phyloP scores from a whole-genome alignment of 1,140 invertebrate genomes.

The Micrasema longulum region DNA sequence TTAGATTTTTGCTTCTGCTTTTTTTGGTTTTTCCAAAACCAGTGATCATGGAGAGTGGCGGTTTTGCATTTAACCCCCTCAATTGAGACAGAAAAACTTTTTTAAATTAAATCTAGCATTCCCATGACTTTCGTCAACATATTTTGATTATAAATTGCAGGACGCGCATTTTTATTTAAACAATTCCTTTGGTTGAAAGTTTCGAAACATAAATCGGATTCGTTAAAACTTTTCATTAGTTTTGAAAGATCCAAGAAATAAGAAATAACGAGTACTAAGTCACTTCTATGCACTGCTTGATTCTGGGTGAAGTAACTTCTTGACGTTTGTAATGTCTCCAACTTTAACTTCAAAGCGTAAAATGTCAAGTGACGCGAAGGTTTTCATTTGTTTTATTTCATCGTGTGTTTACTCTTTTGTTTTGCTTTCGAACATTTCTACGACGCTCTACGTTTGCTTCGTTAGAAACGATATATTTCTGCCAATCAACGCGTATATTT shows the following conservation, averaged over 20 bases:
- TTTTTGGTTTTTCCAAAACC: too few relatives aligned
- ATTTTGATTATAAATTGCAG: neutral
- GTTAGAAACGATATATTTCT: neutral
- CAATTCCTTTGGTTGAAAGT: neutral
- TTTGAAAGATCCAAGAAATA: neutral
- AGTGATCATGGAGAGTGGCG: too few relatives aligned
- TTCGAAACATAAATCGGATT: neutral
- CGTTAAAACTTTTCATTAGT: conserved; percentile 7
- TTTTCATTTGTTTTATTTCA: conserved; percentile 6
- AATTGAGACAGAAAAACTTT: too few relatives aligned
- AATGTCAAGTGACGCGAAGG: conserved; percentile 8
- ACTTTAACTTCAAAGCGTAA: conserved; percentile 25
- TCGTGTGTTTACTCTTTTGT: too few relatives aligned
- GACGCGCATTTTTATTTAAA: neutral
- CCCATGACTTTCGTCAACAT: neutral
- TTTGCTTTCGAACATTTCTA: neutral
- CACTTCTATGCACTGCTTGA: neutral
- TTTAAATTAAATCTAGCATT: too few relatives aligned
- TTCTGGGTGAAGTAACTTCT: neutral
- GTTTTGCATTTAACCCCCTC: too few relatives aligned
- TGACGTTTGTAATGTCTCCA: conserved; percentile 27
- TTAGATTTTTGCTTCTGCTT: too few relatives aligned
- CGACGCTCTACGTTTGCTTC: conserved; percentile 3
- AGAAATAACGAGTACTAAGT: neutral
- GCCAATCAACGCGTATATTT: too few relatives aligned